Evolutionary conservation across 2,888 invertebrate genomes (phyloP).

Genomic region (Eupithecia exiguata): DNA sequence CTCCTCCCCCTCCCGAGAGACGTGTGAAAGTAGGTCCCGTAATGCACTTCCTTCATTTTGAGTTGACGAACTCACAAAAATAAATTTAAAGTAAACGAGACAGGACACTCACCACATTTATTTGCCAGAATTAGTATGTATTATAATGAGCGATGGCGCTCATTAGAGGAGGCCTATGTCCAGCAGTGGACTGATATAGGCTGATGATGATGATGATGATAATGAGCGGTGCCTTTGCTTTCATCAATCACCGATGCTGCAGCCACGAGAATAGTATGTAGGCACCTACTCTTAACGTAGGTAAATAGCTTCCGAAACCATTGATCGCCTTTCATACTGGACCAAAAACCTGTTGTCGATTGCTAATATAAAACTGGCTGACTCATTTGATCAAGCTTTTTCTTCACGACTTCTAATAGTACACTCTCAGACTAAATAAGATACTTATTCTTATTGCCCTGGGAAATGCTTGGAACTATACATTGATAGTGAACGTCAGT

Average conservation of each 20-base stretch:
- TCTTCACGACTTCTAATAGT: not conserved
- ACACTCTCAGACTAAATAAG: not conserved
- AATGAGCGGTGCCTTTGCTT: no score
- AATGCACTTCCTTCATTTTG: slow-evolving; percentile 6
- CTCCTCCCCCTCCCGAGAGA: slow-evolving; percentile 15
- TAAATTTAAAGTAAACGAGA: not conserved
- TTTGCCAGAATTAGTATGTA: no score
- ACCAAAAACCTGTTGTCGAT: not conserved
- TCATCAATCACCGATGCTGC: not conserved
- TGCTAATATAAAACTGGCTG: not conserved
- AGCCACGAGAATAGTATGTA: not conserved
- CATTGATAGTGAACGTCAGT: not conserved
- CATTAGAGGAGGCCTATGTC: no score
- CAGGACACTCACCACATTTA: not conserved
- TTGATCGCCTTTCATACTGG: not conserved
- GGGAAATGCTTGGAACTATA: not conserved
- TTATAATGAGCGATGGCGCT: no score
- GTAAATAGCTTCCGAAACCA: not conserved
- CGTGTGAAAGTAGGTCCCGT: not conserved
- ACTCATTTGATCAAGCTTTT: not conserved
- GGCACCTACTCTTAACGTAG: no score
- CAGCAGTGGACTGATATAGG: no score
- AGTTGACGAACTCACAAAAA: not conserved
- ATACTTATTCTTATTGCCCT: not conserved
- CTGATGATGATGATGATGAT: no score